These are phyloP conservation scores for Marasmarcha lunaedactyla DNA, from an alignment of 2,888 invertebrate species.

Conservation along the genomic window DNA sequence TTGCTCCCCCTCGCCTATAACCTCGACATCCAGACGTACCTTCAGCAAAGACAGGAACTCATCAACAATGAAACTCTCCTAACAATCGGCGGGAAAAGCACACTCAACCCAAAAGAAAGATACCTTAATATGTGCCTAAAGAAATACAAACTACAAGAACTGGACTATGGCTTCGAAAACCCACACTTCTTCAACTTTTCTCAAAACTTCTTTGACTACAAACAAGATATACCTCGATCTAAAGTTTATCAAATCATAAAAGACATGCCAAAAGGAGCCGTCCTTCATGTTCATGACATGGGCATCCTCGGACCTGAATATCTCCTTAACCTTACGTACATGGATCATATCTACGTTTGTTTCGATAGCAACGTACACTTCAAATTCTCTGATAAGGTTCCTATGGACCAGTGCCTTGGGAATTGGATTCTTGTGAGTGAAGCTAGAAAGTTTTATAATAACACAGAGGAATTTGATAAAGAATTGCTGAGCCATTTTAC, in stretches of 20 bases:
- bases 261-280: conserved; percentile 81
- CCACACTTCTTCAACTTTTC: conserved; percentile 73
- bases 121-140: conserved; percentile 70
- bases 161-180: conserved; percentile 61
- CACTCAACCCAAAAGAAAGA: conserved; percentile 56
- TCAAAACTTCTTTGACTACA: conserved; percentile 74
- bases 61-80: conserved; percentile 52
- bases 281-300: conserved; percentile 77
- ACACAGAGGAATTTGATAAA: conserved; percentile 56
- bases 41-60: conserved; percentile 27
- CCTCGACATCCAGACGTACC: background rate
- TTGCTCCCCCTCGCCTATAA: background rate
- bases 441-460: conserved; percentile 39
- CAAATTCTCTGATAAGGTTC: conserved; percentile 32
- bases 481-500: conserved; percentile 66
- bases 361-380: conserved; percentile 23
- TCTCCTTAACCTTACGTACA: conserved; percentile 73
- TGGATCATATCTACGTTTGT: conserved; percentile 71
- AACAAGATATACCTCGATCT: conserved; percentile 68
- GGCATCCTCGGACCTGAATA: conserved; percentile 73
- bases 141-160: conserved; percentile 65
- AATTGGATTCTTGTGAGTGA: conserved; percentile 60
- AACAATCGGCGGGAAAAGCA: conserved; percentile 62
- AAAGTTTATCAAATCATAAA: conserved; percentile 75
- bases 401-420: conserved; percentile 23